Evolutionary conservation across 2,797 vertebrate genomes (phyloP).

Genomic region (Scomberomorus guttatus): DNA sequence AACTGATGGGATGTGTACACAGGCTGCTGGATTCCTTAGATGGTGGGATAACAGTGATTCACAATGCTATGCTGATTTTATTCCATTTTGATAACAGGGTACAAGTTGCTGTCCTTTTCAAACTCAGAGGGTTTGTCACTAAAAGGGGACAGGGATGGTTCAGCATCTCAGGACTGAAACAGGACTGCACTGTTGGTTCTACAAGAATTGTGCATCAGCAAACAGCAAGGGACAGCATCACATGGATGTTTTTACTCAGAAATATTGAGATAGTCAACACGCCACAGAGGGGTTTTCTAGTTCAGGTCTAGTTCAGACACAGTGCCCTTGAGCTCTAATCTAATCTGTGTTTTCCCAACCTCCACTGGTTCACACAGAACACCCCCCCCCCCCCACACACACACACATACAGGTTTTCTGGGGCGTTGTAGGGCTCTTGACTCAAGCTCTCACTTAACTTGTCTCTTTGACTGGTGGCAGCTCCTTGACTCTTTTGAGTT

Average conservation of each 20-base stretch:
- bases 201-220: not conserved
- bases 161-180: constrained; percentile 15
- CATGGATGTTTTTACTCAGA: not conserved
- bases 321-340: constrained; percentile 41
- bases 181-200: constrained; percentile 5
- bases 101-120: constrained; percentile 60
- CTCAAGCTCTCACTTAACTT: constrained; percentile 67
- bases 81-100: constrained; percentile 53
- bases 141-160: constrained; percentile 32
- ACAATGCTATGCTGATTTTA: constrained; percentile 71
- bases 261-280: not conserved
- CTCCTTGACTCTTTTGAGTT: constrained; percentile 78
- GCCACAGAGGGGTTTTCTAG: not conserved
- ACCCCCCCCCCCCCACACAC: not conserved
- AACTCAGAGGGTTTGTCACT: constrained; percentile 30
- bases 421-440: constrained; percentile 60
- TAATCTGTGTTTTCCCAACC: constrained; percentile 21
- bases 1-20: constrained; percentile 59
- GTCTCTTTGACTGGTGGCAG: constrained; percentile 67
- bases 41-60: constrained; percentile 68
- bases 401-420: constrained; percentile 4
- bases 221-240: not conserved
- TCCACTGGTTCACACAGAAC: not conserved
- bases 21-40: constrained; percentile 56
- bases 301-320: not conserved